A percentile compares a stretch with the other conserved stretches of the same genome.
Evolutionary conservation across 2,888 invertebrate species (phyloP).

Genomic region (Cosmorhoe ocellata): DNA sequence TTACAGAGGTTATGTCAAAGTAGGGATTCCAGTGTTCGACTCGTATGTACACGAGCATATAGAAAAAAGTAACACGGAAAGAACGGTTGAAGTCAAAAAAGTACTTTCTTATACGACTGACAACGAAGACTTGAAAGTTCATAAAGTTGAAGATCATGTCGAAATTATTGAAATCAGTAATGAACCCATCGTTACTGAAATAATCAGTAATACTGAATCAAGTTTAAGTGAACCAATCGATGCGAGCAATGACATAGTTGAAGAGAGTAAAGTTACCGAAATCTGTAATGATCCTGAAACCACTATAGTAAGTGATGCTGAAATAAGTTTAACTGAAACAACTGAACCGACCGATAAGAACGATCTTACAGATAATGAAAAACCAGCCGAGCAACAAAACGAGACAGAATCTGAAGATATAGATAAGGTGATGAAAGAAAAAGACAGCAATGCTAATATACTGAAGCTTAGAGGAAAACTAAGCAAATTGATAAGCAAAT

Average conservation of each 20-base stretch:
- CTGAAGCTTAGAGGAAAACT: conserved; percentile 58
- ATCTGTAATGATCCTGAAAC: too few species aligned
- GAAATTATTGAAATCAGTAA: conserved; percentile 10
- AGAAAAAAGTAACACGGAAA: conserved; percentile 20
- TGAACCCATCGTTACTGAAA: background rate
- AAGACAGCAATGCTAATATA: conserved; percentile 32
- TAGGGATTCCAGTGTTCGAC: conserved; percentile 33
- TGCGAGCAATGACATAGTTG: too few species aligned
- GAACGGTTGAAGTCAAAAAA: conserved; percentile 24
- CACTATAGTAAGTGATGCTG: background rate
- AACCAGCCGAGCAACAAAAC: too few species aligned
- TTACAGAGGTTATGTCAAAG: conserved; percentile 28
- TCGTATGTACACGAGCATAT: conserved; percentile 20
- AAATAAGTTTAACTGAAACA: conserved; percentile 9
- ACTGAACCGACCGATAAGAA: too few species aligned
- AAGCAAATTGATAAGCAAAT: conserved; percentile 46
- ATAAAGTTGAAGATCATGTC: conserved; percentile 10
- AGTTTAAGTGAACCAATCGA: background rate
- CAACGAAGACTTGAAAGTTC: conserved; percentile 17
- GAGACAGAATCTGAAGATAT: conserved; percentile 13
- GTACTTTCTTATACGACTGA: conserved; percentile 19
- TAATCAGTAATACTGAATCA: background rate
- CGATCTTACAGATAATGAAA: too few species aligned
- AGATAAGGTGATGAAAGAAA: conserved; percentile 20
- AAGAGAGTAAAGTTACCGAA: too few species aligned